Conservation (phyloP, 2,888 invertebrate genomes). For the Vannuccia rotundouncinata region DNA sequence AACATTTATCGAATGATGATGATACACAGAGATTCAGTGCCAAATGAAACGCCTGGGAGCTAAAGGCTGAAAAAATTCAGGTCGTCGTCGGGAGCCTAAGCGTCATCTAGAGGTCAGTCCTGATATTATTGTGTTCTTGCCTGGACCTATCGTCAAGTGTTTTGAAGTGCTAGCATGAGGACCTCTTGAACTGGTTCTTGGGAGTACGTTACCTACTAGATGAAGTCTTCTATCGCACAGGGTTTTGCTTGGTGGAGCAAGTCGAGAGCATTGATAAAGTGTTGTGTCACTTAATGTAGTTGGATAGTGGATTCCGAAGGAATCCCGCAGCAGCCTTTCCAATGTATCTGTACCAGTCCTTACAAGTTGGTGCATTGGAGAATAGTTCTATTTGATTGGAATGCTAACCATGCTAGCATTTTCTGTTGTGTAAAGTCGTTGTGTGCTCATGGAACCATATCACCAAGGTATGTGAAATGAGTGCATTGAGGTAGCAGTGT, state of each 20-base stretch:
- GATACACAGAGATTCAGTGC: conserved; percentile 5
- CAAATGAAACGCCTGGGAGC: background rate
- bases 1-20: no score
- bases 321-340: background rate
- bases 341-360: background rate
- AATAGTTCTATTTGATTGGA: background rate
- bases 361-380: background rate
- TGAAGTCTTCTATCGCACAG: conserved; percentile 14
- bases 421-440: background rate
- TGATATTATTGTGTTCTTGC: background rate
- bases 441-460: background rate
- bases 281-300: background rate
- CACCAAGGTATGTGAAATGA: background rate
- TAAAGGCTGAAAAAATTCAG: background rate
- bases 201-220: background rate
- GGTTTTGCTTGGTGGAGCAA: background rate
- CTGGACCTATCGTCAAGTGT: background rate
- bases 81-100: conserved; percentile 1
- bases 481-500: background rate
- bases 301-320: background rate
- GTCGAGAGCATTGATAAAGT: background rate
- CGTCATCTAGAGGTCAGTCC: background rate
- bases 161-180: conserved; percentile 20
- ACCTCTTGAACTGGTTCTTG: conserved; percentile 18
- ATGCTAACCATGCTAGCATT: background rate